Base-by-base conservation (phyloP, 1,140 invertebrate genomes). In the Cepaea nemoralis region DNA sequence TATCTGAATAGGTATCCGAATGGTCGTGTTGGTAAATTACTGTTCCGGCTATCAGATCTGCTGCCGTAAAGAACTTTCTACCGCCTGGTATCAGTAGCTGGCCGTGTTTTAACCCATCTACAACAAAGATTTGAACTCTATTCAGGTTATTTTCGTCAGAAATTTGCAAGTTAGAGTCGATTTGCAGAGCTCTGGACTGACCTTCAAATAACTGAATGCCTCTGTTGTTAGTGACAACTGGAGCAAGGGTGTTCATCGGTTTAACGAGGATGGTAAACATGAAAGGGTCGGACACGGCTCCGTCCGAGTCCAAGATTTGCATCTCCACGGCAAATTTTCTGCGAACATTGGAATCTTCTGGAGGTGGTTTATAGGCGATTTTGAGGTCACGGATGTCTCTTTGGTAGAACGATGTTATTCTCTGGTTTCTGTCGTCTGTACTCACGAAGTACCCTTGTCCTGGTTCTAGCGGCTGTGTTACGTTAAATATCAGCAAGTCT, bases 301-400 rank as follows among this genome's bases (percentile, higher is more conserved):
- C 92, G 55, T 92, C 91, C 0, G 84, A 80, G 84, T 93, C 92
- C 0, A 92, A 74, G 22, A 92, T 87, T 80, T 90, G 77, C 74
- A 92, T 78, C 55, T 88, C 88, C n/a, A 90, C 80, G 24, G 87
- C 76, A 73, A 90, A 89, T 12, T 89, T 83, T 63, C 91, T 77
- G 59, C 86, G 87, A 35, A 84, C 81, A 74, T 91, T 85, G 0
- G 92, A 90, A 45, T 92, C 88, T 35, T 83, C 83, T n/a, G 83
- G 83, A 6, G 92, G 92, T 24, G 92, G 92, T 81, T 91, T 91
- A 81, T 92, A 93, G 1, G 91, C 92, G 45, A 93, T 92, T 84
- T 92, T 92, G 55, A 92, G 83, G 75, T 92, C 89, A 77, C 88
- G 82, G 12, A 93, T 84, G 82, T 93, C 92, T 74, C 88, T 86